Evolutionary conservation across 2,888 invertebrate species (phyloP).

Genomic region (Lasioglossum marginatum): DNA sequence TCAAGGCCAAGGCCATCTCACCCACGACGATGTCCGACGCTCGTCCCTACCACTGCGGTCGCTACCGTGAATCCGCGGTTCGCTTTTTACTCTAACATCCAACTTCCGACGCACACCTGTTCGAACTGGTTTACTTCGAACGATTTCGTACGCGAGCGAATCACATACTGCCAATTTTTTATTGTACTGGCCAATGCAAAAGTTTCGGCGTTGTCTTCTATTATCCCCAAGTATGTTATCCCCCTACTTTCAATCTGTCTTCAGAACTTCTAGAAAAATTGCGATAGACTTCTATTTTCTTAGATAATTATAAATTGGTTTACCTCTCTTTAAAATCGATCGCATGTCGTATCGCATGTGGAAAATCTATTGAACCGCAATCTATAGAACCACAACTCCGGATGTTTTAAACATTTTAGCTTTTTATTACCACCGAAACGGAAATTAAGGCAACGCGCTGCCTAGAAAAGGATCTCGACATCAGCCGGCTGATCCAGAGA

Average conservation of each 20-base stretch:
- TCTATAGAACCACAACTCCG: neutral
- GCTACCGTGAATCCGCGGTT: neutral
- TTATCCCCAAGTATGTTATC: too few relatives aligned
- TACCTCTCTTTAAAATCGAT: too few relatives aligned
- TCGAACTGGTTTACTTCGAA: neutral
- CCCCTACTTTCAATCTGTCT: too few relatives aligned
- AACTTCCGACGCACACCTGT: neutral
- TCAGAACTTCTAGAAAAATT: too few relatives aligned
- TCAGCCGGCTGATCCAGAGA: neutral
- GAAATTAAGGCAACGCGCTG: neutral
- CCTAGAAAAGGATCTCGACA: neutral
- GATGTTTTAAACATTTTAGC: neutral
- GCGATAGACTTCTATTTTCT: too few relatives aligned
- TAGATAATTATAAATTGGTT: too few relatives aligned
- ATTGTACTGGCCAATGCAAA: too few relatives aligned
- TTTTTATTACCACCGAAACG: neutral
- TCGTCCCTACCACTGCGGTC: neutral
- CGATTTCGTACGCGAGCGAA: too few relatives aligned
- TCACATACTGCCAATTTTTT: too few relatives aligned
- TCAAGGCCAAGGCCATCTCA: slow-evolving; percentile 51
- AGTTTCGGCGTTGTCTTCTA: too few relatives aligned
- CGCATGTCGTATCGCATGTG: too few relatives aligned
- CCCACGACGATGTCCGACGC: slow-evolving; percentile 1
- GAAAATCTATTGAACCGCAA: neutral
- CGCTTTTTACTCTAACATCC: neutral